phyloP scores from a whole-genome alignment of 2,797 vertebrate genomes.

The Hephaestus fuliginosus region DNA sequence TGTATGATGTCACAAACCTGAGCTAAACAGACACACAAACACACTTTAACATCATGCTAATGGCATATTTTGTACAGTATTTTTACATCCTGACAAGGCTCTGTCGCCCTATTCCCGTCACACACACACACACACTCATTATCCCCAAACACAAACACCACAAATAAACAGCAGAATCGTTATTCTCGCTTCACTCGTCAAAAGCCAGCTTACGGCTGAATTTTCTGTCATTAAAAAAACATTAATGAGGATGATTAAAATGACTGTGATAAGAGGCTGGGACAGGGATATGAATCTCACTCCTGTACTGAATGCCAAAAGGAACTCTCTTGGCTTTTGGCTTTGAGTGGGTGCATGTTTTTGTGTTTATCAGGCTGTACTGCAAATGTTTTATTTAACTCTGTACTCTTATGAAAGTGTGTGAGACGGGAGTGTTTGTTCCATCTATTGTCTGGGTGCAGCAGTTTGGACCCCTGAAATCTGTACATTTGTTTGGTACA shows the following conservation, averaged over 20 bases:
- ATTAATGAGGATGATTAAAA: conserved; percentile 79
- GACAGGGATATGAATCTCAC: conserved; percentile 66
- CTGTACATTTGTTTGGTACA: conserved; percentile 17
- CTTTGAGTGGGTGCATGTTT: conserved; percentile 63
- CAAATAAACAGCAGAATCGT: conserved; percentile 65
- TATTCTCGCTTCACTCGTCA: conserved; percentile 65
- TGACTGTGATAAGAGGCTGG: conserved; percentile 57
- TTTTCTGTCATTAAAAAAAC: conserved; percentile 74
- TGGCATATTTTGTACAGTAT: conserved; percentile 10
- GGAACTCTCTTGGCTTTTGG: conserved; percentile 61
- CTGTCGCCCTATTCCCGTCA: conserved; percentile 3
- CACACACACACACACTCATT: conserved; percentile 24
- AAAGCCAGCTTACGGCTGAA: conserved; percentile 59
- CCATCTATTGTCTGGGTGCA: conserved; percentile 21
- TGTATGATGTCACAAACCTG: background rate
- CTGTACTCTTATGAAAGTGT: conserved; percentile 33
- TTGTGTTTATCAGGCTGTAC: conserved; percentile 43
- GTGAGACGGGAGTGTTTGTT: conserved; percentile 30
- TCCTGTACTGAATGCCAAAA: conserved; percentile 55
- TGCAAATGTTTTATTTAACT: conserved; percentile 9
- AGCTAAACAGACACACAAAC: conserved; percentile 2
- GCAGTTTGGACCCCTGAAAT: conserved; percentile 29
- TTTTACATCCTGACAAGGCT: conserved; percentile 37
- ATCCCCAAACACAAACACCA: conserved; percentile 54
- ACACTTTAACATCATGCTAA: background rate